Conservation (phyloP, 1,140 invertebrate species). For the Sarcophaga bullata region DNA sequence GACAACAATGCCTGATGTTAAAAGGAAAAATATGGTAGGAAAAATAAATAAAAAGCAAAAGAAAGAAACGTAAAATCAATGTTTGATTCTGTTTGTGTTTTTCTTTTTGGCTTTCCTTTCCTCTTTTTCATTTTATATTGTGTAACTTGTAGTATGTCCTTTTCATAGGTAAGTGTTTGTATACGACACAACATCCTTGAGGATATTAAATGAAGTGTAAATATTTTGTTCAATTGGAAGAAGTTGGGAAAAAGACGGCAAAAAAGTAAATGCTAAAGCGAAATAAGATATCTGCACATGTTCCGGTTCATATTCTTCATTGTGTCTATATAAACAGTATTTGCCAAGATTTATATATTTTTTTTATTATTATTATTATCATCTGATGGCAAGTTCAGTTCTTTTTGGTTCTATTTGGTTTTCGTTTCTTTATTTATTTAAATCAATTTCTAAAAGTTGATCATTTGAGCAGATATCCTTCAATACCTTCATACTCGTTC, state of each 20-base stretch:
- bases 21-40: background rate
- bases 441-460: no score
- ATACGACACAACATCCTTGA: conserved; percentile 28
- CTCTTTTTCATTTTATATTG: background rate
- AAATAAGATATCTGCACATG: conserved; percentile 7
- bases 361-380: background rate
- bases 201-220: conserved; percentile 40
- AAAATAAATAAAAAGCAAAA: background rate
- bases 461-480: no score
- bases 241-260: background rate
- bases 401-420: background rate
- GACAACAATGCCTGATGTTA: conserved; percentile 23
- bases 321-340: background rate
- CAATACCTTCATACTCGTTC: background rate
- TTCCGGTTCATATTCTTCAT: background rate
- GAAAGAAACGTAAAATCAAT: background rate
- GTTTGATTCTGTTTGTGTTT: conserved; percentile 7
- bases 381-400: background rate
- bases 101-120: background rate
- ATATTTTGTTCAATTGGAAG: conserved; percentile 30
- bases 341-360: background rate
- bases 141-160: conserved; percentile 23
- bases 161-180: conserved; percentile 12
- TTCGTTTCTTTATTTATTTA: background rate
- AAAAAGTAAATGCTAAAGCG: background rate